Evolutionary conservation across 2,888 invertebrate genomes (phyloP).

Genomic region (Scaptomyza reducta): DNA sequence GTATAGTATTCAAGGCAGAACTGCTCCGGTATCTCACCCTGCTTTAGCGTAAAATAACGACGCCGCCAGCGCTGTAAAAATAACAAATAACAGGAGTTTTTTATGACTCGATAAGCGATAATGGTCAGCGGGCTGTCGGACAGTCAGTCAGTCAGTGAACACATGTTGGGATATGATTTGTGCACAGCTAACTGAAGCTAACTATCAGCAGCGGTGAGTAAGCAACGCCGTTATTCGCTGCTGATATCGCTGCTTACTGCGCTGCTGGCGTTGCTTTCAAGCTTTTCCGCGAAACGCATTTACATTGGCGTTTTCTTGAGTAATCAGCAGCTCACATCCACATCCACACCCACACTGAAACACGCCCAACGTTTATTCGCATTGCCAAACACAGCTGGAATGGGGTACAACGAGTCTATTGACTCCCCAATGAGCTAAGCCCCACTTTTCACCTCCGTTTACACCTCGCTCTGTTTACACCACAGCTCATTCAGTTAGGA

Average conservation of each 20-base stretch:
- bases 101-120: conserved; percentile 35
- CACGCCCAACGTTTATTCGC: conserved; percentile 1
- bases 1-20: conserved; percentile 97
- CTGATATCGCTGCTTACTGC: conserved; percentile 10
- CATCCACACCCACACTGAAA: conserved; percentile 18
- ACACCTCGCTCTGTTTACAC: not conserved
- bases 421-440: conserved; percentile 25
- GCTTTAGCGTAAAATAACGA: conserved; percentile 96
- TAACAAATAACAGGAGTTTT: conserved; percentile 22
- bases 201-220: conserved; percentile 53
- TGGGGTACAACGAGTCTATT: conserved; percentile 25
- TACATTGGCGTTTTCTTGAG: conserved; percentile 69
- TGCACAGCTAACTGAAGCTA: conserved; percentile 21
- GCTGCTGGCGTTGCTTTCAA: conserved; percentile 14
- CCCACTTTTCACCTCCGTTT: not conserved
- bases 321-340: conserved; percentile 52
- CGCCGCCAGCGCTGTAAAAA: conserved; percentile 94
- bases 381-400: conserved; percentile 38
- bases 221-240: conserved; percentile 45
- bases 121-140: conserved; percentile 11
- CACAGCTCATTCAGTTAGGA: not conserved
- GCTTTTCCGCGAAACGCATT: conserved; percentile 66
- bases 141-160: conserved; percentile 15
- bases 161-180: conserved; percentile 32
- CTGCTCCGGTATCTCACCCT: conserved; percentile 96